Evolutionary conservation across 2,113 vertebrate genomes (phyloP).

Genomic region (Bombycilla garrulus): DNA sequence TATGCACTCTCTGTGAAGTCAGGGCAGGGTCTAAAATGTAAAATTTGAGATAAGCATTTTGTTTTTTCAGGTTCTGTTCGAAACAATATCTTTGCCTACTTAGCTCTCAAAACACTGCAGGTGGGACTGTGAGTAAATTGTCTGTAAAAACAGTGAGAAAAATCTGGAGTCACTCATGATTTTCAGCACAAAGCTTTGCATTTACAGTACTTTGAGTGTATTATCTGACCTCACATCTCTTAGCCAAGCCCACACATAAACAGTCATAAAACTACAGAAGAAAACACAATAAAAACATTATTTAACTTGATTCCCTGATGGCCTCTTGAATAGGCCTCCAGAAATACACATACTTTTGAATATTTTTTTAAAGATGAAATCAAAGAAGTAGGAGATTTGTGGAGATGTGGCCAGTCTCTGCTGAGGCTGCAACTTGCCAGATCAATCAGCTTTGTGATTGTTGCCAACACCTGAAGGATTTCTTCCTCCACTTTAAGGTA

Average conservation of each 20-base stretch:
- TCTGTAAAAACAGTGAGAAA: neutral
- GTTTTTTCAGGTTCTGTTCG: neutral
- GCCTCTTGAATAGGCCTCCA: neutral
- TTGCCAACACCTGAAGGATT: neutral
- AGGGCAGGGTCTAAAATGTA: neutral
- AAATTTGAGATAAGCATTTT: neutral
- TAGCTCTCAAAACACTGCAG: neutral
- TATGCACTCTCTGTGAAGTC: neutral
- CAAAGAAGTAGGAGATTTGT: neutral
- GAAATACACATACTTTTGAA: neutral
- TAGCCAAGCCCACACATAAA: neutral
- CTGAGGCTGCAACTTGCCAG: neutral
- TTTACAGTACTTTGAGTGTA: neutral
- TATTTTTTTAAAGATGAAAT: neutral
- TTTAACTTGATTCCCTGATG: neutral
- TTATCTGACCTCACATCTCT: neutral
- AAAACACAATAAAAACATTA: neutral
- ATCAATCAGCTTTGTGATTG: neutral
- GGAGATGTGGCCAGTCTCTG: neutral
- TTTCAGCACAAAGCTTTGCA: neutral
- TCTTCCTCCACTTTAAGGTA: neutral
- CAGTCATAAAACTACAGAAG: conserved; percentile 1
- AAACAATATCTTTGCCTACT: neutral
- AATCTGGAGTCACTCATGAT: neutral
- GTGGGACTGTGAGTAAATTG: neutral